Evolutionary conservation across 2,888 invertebrate genomes (phyloP), one percentile per base, ranked within the genome.

Genomic region (Cosmorhoe ocellata): DNA sequence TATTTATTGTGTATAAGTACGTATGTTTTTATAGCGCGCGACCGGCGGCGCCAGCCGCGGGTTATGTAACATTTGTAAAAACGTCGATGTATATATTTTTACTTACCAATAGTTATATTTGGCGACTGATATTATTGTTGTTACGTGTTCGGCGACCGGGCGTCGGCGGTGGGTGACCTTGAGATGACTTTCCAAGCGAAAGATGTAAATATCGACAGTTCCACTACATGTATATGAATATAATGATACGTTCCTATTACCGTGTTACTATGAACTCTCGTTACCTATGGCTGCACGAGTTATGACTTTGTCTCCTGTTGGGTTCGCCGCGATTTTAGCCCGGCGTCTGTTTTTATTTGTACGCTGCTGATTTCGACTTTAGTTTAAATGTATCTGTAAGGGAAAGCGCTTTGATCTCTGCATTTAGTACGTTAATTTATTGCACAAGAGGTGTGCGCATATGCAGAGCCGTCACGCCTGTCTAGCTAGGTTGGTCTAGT

Each of bases 401-500:
- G 66, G 60, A 64, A 64, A 61, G 50, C 64, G 67, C 66, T 68
- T 65, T 65, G 70, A 68, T 69, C 67, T 73, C 75, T 75, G 79
- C 79, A 74, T 78, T 77, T 76, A 74, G 64, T 72, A 71, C 65
- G 64, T 63, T 74, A 67, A 67, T 70, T 68, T 63, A 66, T 68
- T 64, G 69, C 71, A 67, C 69, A 59, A 58, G 62, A 65, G 54
- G 70, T 60, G 71, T 67, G 67, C 63, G 22, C 39, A 50, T 43
- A 54, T 66, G 73, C 73, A 71, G 71, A 69, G 71, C 59, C 66
- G 53, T 56, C 44, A 63, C 63, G 58, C 58, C 55, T 64, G 7
- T 7, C 24, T 24, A 24, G 24, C 24, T 24, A 58, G 62, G 52
- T 51, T 50, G 49, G 64, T 63, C 60, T 60, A 64, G 64, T 63